Base-by-base conservation (phyloP, 1,140 invertebrate genomes). In the Hyposmocoma kahamanoa region DNA sequence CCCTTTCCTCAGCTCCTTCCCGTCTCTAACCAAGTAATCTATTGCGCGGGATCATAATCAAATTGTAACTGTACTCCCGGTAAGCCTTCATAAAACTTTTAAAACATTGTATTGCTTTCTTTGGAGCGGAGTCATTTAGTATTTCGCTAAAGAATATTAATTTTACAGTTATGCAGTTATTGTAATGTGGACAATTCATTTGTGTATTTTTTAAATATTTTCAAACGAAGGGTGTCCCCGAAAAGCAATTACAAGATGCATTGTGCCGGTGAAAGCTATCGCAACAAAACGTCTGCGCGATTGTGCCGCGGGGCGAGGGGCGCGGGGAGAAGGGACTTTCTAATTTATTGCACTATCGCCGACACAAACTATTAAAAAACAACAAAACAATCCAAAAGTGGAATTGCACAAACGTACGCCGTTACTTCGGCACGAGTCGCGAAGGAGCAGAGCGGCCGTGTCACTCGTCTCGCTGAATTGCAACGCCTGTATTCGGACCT, bases 261-360 rank as follows among this genome's bases (percentile, higher is more conserved):
- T 55, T 59, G 61, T 56, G 42, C 42, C 57, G 52, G 58, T 53
- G 72, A 77, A 70, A 75, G 70, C 65, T 42, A 59, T 53, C 53
- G 47, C 52, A 22, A 32, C 49, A 69, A 68, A 67, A 3, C 6
- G 32, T n/a, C 32, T 17, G 3, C 28, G 28, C 10, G 2, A 10
- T 13, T 30, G 28, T n/a, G n/a, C n/a, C 28, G 32, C 13, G 32
- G 32, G 5, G 28, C 28, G 28, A 10, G 28, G 28, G 28, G 28
- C 2, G 28, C 28, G 28, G 24, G 28, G 28, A 10, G 28, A 13
- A 47, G 56, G 26, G 42, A 67, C 74, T 80, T 80, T 80, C 76
- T 78, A 76, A 70, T 72, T 77, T 77, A 80, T 72, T 72, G 62
- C 45, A 58, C 41, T 22, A 45, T 43, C 56, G 44, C 19, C 50